Conservation (phyloP, 2,113 vertebrate species). For the Forbesichthys papilliferus region DNA sequence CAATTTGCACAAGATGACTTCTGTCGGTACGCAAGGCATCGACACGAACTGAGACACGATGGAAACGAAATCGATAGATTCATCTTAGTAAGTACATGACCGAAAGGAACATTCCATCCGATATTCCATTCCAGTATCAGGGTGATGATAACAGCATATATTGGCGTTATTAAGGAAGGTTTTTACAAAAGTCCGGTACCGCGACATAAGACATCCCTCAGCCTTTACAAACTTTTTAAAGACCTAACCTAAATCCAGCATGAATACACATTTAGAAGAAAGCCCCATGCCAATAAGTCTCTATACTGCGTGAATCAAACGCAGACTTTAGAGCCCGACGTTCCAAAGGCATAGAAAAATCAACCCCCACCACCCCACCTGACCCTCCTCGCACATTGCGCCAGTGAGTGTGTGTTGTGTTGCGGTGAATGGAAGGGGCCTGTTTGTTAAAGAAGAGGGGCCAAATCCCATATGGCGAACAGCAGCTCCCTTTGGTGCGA, state of each 20-base stretch:
- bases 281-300: slow-evolving; percentile 69
- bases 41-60: no score
- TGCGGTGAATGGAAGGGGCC: slow-evolving; percentile 61
- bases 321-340: slow-evolving; percentile 58
- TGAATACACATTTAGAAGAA: slow-evolving; percentile 76
- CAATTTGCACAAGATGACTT: no score
- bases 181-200: no score
- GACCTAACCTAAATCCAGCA: slow-evolving; percentile 63
- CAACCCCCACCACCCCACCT: slow-evolving; percentile 63
- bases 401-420: slow-evolving; percentile 61
- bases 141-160: no score
- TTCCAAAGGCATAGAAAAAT: slow-evolving; percentile 70
- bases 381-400: slow-evolving; percentile 39
- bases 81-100: no score
- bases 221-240: slow-evolving; percentile 48
- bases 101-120: no score
- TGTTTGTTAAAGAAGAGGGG: slow-evolving; percentile 72
- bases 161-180: no score
- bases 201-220: slow-evolving; percentile 28
- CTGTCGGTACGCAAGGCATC: no score
- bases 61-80: no score
- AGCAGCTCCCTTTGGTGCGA: slow-evolving; percentile 71
- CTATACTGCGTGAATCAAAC: slow-evolving; percentile 72
- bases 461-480: slow-evolving; percentile 76
- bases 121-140: no score